Evolutionary conservation across 2,888 invertebrate species (phyloP).

Genomic region (Ctenicera cuprea): DNA sequence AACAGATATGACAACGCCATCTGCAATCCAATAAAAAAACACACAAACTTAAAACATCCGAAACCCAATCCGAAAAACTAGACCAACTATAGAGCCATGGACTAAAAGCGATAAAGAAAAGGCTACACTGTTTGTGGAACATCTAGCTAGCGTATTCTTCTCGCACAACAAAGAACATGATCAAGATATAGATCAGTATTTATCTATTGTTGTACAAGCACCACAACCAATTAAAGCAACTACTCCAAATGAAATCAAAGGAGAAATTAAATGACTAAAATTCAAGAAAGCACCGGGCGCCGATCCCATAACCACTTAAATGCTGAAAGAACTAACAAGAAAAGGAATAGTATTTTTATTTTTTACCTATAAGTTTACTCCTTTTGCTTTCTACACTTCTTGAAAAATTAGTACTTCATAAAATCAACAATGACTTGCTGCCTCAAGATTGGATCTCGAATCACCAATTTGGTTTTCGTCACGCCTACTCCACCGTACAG

Average conservation of each 20-base stretch:
- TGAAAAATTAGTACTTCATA: constrained; percentile 6
- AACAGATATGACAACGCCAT: constrained; percentile 23
- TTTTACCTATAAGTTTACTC: constrained; percentile 1
- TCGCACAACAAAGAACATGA: not conserved
- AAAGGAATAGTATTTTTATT: not conserved
- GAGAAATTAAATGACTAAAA: too few species aligned
- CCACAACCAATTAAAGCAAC: constrained; percentile 4
- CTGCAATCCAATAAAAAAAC: constrained; percentile 6
- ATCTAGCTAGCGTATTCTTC: not conserved
- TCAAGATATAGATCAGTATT: constrained; percentile 1
- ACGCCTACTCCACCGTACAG: not conserved
- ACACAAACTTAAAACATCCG: not conserved
- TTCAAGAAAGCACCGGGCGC: not conserved
- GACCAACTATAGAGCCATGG: not conserved
- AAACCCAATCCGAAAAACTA: not conserved
- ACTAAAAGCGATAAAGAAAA: not conserved
- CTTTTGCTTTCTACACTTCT: not conserved
- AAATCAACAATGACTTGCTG: not conserved
- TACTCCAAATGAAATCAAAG: constrained; percentile 7
- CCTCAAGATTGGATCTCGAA: not conserved
- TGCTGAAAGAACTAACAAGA: not conserved
- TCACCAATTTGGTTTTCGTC: not conserved
- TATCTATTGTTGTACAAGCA: not conserved
- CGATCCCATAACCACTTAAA: not conserved
- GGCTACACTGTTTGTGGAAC: not conserved